Base-by-base conservation (phyloP, 2,113 vertebrate species). In the Gallinago media region DNA sequence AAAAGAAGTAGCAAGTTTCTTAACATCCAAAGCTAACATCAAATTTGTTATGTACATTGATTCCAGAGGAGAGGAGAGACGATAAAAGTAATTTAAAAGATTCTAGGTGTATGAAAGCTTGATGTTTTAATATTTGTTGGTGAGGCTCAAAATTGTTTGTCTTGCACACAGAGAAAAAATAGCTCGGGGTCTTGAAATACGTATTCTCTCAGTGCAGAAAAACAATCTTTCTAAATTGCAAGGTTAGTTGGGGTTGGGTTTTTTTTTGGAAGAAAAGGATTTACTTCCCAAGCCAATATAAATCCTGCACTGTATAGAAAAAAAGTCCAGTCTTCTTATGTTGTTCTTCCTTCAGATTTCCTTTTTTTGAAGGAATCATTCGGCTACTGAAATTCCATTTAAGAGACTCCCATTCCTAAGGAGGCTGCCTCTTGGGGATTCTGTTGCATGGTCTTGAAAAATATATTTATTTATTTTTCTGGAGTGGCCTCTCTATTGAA, bases 121-220 rank as follows among this genome's bases (percentile, higher is more conserved):
- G 55, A 50, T 66, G 63, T 94, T 85, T 93, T 83, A 73, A 88
- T 47, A 78, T 92, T 85, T 83, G 18, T 73, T 66, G 55, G 16
- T 49, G 29, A 92, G 8, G 15, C 17, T 88, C 42, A 88, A 88
- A 95, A 85, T 46, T 31, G 5, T 94, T 92, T 72, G 27, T 63
- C 46, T 92, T 88, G 66, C 55, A 77, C 29, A 75, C 2, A 62
- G 22, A 88, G 26, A 2, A 73, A 85, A 90, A 80, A 79, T 90
- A 70, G 25, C 31, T 83, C 3, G 4, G 2, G 11, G 40, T 88
- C 44, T 75, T 58, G 42, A 27, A 70, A 85, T 87, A 50, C 0
- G 0, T 61, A 83, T 85, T 55, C 9, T 83, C 4, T 61, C 50
- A 46, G 40, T 65, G 25, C 21, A 83, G 58, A 54, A 88, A 83